These are phyloP conservation scores for Camponotus vicinus DNA, from an alignment of 1,140 invertebrate species.

Conservation along the genomic window DNA sequence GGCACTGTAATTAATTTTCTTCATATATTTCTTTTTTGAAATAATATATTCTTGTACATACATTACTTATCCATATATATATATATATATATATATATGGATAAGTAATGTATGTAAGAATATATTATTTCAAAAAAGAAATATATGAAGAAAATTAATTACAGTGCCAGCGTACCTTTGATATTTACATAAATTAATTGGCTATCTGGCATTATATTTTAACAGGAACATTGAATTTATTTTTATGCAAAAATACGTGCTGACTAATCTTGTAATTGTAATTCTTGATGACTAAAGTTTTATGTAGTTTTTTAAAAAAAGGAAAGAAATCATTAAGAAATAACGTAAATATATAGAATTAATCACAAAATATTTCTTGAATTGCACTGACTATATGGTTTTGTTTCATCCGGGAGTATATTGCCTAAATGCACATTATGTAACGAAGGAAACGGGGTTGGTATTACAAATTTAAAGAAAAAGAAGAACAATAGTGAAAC, in stretches of 20 bases:
- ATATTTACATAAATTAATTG: conserved; percentile 43
- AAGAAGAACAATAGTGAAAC: conserved; percentile 65
- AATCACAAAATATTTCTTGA: not conserved
- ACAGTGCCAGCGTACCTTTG: not conserved
- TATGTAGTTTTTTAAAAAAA: not conserved
- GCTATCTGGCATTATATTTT: not conserved
- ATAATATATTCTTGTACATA: not conserved
- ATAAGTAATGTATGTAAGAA: no score
- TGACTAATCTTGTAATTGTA: not conserved
- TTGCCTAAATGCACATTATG: conserved; percentile 24
- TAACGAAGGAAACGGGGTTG: conserved; percentile 22
- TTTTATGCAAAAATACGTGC: conserved; percentile 5
- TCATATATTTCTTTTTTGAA: not conserved
- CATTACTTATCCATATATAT: no score
- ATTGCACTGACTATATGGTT: not conserved
- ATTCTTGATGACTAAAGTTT: not conserved
- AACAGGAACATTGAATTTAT: conserved; percentile 13
- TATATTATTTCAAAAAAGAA: not conserved
- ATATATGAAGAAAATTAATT: not conserved
- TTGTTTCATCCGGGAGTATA: conserved; percentile 10
- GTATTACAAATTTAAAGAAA: conserved; percentile 55
- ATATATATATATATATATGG: no score
- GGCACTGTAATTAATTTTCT: not conserved
- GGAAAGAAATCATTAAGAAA: not conserved
- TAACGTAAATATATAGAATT: not conserved